These are phyloP conservation scores for Anguilla pacifica DNA, from an alignment of 2,797 vertebrate species.

Conservation along the genomic window DNA sequence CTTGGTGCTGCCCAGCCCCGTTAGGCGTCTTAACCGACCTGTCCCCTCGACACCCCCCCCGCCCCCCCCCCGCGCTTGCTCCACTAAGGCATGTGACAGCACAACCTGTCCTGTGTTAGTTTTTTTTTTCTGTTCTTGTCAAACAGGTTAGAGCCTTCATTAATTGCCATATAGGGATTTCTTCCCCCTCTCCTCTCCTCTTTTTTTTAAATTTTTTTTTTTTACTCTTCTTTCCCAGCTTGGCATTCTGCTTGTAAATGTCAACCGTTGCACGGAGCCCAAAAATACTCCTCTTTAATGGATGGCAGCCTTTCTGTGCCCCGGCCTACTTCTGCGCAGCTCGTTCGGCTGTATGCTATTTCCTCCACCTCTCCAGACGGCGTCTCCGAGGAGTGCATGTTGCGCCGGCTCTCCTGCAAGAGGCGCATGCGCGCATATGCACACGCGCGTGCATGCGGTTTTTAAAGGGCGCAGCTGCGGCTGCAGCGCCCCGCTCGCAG, in stretches of 20 bases:
- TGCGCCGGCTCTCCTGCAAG: slow-evolving; percentile 11
- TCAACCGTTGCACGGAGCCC: slow-evolving; percentile 48
- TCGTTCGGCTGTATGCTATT: slow-evolving; percentile 40
- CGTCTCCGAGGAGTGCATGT: slow-evolving; percentile 27
- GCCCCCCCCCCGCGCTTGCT: slow-evolving; percentile 31
- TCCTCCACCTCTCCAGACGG: slow-evolving; percentile 33
- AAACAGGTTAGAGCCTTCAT: slow-evolving; percentile 37
- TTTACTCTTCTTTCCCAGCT: slow-evolving; percentile 33
- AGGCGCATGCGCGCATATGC: not conserved
- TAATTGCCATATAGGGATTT: slow-evolving; percentile 40
- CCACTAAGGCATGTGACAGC: slow-evolving; percentile 57
- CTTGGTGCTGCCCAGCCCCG: slow-evolving; percentile 59
- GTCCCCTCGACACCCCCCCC: slow-evolving; percentile 22
- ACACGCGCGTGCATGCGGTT: not conserved
- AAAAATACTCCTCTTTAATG: slow-evolving; percentile 51
- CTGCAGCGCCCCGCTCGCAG: not conserved
- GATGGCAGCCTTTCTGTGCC: slow-evolving; percentile 53
- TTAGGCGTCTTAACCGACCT: slow-evolving; percentile 43
- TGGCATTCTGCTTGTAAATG: slow-evolving; percentile 57
- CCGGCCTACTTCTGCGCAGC: slow-evolving; percentile 46
- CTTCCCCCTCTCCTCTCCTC: not conserved
- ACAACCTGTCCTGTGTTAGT: slow-evolving; percentile 47
- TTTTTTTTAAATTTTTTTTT: slow-evolving; percentile 43
- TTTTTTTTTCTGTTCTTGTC: slow-evolving; percentile 34
- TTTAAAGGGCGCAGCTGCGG: not conserved